Conservation (phyloP, 2,888 invertebrate species). For the Drymonia ruficornis region DNA sequence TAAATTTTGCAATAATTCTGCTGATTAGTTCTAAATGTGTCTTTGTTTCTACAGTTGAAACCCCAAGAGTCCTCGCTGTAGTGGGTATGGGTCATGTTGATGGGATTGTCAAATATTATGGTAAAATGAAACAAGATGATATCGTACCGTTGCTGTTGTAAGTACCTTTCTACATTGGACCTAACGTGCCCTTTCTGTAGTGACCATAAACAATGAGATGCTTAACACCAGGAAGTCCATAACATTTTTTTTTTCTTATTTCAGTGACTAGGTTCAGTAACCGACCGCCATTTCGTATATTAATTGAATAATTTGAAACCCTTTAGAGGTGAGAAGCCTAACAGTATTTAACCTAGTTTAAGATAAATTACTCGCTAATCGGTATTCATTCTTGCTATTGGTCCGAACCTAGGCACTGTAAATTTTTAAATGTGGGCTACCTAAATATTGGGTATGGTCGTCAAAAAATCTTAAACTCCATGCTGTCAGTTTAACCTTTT, state of each 20-base stretch:
- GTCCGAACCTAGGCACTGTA: conserved; percentile 8
- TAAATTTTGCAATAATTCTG: too few relatives aligned
- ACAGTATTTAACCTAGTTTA: background rate
- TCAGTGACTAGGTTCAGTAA: conserved; percentile 50
- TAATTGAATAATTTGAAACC: conserved; percentile 17
- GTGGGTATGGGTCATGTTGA: conserved; percentile 98
- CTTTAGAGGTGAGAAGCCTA: conserved; percentile 38
- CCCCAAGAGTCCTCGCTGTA: conserved; percentile 94
- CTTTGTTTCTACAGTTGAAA: conserved; percentile 58
- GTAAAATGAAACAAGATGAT: conserved; percentile 74
- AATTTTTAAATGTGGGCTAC: background rate
- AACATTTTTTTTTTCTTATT: conserved; percentile 43
- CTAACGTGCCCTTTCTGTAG: too few relatives aligned
- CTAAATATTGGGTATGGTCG: too few relatives aligned
- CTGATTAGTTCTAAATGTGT: background rate
- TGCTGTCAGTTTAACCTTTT: too few relatives aligned
- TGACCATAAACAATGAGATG: too few relatives aligned
- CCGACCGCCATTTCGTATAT: conserved; percentile 21
- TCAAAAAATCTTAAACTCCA: too few relatives aligned
- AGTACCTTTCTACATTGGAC: conserved; percentile 38
- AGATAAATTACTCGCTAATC: background rate
- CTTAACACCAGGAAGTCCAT: background rate
- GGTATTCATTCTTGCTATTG: conserved; percentile 2
- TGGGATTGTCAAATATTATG: conserved; percentile 88
- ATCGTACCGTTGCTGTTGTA: conserved; percentile 75